These are phyloP conservation scores for Sardina pilchardus DNA, from an alignment of 2,113 vertebrate genomes.

Conservation along the genomic window DNA sequence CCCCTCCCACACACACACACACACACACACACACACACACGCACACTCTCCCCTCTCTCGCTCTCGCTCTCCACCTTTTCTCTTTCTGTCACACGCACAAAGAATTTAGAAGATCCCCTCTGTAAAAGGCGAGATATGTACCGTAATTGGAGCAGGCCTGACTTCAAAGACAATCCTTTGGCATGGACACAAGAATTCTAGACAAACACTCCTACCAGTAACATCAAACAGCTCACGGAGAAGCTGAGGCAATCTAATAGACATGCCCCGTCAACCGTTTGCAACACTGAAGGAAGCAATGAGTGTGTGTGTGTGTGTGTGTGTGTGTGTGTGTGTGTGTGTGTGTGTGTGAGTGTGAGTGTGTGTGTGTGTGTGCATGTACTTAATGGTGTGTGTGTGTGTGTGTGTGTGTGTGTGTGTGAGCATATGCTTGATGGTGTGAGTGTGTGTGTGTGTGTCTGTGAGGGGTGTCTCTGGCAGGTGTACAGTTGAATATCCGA, in stretches of 20 bases:
- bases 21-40: no score
- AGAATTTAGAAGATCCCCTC: background rate
- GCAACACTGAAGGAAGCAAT: background rate
- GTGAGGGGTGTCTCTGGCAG: background rate
- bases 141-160: slow-evolving; percentile 17
- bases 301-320: background rate
- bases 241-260: slow-evolving; percentile 31
- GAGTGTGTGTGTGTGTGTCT: background rate
- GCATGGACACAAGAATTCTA: slow-evolving; percentile 37
- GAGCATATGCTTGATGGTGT: background rate
- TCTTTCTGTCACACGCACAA: background rate
- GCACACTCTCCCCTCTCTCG: no score
- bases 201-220: slow-evolving; percentile 33
- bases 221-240: slow-evolving; percentile 30
- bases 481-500: background rate
- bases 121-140: slow-evolving; percentile 23
- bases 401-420: background rate
- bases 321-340: background rate
- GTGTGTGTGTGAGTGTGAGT: background rate
- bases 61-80: background rate
- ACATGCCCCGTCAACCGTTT: slow-evolving; percentile 5
- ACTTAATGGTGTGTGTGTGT: slow-evolving; percentile 16
- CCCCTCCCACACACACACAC: no score
- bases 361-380: background rate
- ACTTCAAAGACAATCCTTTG: slow-evolving; percentile 38